Conservation (phyloP, 2,113 vertebrate species). For the Scortum barcoo region DNA sequence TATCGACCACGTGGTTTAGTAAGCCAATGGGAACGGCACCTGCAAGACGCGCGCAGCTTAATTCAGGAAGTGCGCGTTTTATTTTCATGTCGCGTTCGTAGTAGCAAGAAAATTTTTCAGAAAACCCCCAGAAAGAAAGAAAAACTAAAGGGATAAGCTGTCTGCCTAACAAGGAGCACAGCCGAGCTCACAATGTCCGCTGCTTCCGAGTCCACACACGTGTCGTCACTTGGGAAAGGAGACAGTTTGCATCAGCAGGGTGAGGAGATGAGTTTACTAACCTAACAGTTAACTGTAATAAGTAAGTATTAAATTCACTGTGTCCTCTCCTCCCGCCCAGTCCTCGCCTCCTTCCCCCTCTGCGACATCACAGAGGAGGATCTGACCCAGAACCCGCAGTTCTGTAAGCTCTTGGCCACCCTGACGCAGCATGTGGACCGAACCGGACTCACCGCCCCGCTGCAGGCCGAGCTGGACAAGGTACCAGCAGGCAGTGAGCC, state of each 20-base stretch:
- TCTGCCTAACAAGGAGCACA: rapidly evolving
- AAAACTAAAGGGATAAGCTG: rapidly evolving
- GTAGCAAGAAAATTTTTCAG: not conserved
- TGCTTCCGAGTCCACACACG: not conserved
- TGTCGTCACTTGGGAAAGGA: slow-evolving; percentile 52
- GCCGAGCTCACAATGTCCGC: slow-evolving; percentile 48
- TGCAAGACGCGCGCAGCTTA: slow-evolving; percentile 59
- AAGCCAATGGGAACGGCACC: slow-evolving; percentile 54
- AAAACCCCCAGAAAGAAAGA: not conserved
- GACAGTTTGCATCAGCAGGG: slow-evolving; percentile 79
- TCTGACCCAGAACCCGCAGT: slow-evolving; percentile 84
- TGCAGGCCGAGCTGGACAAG: slow-evolving; percentile 86
- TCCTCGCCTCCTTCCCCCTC: slow-evolving; percentile 83
- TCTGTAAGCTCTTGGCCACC: slow-evolving; percentile 86
- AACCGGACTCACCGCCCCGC: slow-evolving; percentile 82
- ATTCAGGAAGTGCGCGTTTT: slow-evolving; percentile 60
- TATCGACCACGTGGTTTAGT: not conserved
- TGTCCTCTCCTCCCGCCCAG: slow-evolving; percentile 43
- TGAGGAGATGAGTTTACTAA: slow-evolving; percentile 26
- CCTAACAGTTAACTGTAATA: not conserved
- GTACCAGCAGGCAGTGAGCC: slow-evolving; percentile 66
- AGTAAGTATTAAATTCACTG: not conserved
- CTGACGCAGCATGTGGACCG: slow-evolving; percentile 85
- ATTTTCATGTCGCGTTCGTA: not conserved
- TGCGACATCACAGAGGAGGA: slow-evolving; percentile 86